Evolutionary conservation across 2,888 invertebrate species (phyloP).

Genomic region (Dioctria linearis): DNA sequence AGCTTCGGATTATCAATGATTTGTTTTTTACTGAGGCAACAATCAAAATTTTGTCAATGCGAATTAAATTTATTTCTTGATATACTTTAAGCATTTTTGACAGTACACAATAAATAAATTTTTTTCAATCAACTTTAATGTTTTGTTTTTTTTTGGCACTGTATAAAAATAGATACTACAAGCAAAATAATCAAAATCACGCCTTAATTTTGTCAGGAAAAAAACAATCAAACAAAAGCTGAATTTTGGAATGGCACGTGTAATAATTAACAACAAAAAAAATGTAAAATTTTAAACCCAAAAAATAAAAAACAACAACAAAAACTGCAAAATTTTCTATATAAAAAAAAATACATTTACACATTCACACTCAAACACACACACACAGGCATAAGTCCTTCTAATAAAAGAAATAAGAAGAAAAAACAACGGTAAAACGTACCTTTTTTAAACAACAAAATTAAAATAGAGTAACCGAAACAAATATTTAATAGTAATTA

Average conservation of each 20-base stretch:
- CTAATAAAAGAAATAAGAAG: constrained; percentile 14
- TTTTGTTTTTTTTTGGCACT: background rate
- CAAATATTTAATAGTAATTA: constrained; percentile 36
- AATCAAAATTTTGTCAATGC: too few relatives aligned
- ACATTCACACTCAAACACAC: constrained; percentile 12
- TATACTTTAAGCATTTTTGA: too few relatives aligned
- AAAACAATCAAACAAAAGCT: constrained; percentile 47
- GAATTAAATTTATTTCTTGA: too few relatives aligned
- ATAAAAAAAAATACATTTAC: constrained; percentile 44
- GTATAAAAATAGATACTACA: constrained; percentile 6
- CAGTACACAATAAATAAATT: too few relatives aligned
- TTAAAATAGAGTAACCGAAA: constrained; percentile 42
- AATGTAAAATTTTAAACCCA: background rate
- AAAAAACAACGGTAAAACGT: constrained; percentile 50
- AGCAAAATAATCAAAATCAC: constrained; percentile 35
- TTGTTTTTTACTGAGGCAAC: too few relatives aligned
- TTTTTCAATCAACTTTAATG: too few relatives aligned
- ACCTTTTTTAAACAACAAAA: constrained; percentile 49
- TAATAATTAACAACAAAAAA: constrained; percentile 26
- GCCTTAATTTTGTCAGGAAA: constrained; percentile 41
- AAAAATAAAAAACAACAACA: constrained; percentile 41
- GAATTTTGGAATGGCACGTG: constrained; percentile 53
- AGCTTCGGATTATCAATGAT: too few relatives aligned
- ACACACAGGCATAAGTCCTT: constrained; percentile 40
- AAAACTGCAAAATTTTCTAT: constrained; percentile 48